Percentiles rank a stretch among this genome's conserved stretches.
Evolutionary conservation across 2,797 vertebrate genomes (phyloP).

Genomic region (Takifugu ocellatus): DNA sequence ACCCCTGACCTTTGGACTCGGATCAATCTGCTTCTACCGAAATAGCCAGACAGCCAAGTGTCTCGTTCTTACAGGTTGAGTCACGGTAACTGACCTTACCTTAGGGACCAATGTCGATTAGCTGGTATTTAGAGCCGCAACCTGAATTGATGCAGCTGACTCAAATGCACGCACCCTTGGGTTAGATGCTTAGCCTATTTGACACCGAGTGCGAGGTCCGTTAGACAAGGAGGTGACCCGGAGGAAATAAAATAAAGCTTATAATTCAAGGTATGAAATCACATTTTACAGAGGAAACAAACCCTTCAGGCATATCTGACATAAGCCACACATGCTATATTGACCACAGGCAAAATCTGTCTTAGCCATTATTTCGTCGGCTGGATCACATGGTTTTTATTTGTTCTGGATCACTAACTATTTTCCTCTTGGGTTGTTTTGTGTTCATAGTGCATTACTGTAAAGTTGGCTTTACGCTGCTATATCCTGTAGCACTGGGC

Average conservation of each 20-base stretch:
- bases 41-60: slow-evolving; percentile 19
- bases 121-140: slow-evolving; percentile 23
- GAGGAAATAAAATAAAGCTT: slow-evolving; percentile 24
- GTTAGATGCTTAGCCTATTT: slow-evolving; percentile 28
- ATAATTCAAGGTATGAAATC: slow-evolving; percentile 47
- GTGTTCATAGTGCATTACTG: too few species aligned
- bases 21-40: slow-evolving; percentile 59
- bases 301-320: slow-evolving; percentile 26
- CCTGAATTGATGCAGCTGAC: slow-evolving; percentile 39
- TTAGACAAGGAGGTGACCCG: slow-evolving; percentile 25
- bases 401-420: too few species aligned
- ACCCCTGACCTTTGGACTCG: slow-evolving; percentile 38
- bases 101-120: slow-evolving; percentile 34
- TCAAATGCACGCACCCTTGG: slow-evolving; percentile 20
- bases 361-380: slow-evolving; percentile 15
- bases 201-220: slow-evolving; percentile 27
- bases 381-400: too few species aligned
- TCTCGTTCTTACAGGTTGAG: slow-evolving; percentile 23
- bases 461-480: too few species aligned
- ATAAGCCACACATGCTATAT: slow-evolving; percentile 24
- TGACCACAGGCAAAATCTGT: slow-evolving; percentile 9
- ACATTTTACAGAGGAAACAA: slow-evolving; percentile 28
- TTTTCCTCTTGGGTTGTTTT: too few species aligned
- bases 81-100: slow-evolving; percentile 46
- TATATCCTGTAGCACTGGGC: too few species aligned